Base-by-base conservation (phyloP, 2,113 vertebrate genomes). In the Oncorhynchus masou region DNA sequence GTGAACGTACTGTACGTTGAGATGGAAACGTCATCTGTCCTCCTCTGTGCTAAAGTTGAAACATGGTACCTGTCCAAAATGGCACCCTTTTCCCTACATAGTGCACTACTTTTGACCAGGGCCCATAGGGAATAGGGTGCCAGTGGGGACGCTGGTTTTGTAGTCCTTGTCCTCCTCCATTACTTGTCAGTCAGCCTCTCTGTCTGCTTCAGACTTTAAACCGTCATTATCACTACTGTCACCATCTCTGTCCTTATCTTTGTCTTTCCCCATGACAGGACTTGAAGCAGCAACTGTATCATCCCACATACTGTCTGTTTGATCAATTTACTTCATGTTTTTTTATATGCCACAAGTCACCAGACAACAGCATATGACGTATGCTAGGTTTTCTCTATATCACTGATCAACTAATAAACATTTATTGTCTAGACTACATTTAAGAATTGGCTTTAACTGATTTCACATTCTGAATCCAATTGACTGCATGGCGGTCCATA, bases 11-110 rank as follows among this genome's bases (percentile, higher is more conserved):
- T 11, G 27, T 29, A 54, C 22, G 27, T 29, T 1, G 66, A 24
- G 72, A 60, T 59, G 71, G 29, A 78, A 39, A 73, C 68, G 77
- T 68, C 62, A 67, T 68, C 70, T 71, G 74, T 75, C 62, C 25
- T 29, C 31, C 5, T 1, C 29, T 39, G 34, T 3, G 6, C 19
- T 11, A 68, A 49, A 20, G 54, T 68, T 69, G 31, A 57, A 72
- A 69, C 48, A 4, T 9, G 15, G 27, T 13, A 59, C 11, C 45
- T 2, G 59, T n/a, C n/a, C 13, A n/a, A 62, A 20, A 62, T 22
- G 19, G 51, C 15, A 54, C 51, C 51, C 51, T 19, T 54, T 54
- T 54, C 51, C 39, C 51, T 54, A 54, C 51, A 19, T 5, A 45
- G 39, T 54, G 13, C 51, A 19, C 16, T 54, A 5, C 15, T 19